Evolutionary conservation across 2,797 vertebrate genomes (phyloP).

Genomic region (Acanthurus tractus): DNA sequence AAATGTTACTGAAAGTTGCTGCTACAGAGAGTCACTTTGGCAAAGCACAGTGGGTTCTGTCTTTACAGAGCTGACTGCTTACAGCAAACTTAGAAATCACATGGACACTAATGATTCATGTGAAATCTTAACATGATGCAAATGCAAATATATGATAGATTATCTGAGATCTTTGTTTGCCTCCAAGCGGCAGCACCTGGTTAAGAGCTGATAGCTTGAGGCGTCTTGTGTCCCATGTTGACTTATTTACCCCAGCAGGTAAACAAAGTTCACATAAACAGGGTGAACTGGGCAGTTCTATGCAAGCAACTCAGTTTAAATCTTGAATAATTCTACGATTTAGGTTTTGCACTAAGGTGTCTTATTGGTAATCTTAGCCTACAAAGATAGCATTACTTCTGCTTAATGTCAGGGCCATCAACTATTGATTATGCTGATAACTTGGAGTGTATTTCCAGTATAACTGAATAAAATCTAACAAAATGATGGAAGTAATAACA

Average conservation of each 20-base stretch:
- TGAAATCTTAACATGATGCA: not conserved
- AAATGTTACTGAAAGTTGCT: conserved; percentile 3
- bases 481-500: not conserved
- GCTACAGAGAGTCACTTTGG: not conserved
- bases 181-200: not conserved
- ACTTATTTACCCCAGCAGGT: not conserved
- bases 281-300: not conserved
- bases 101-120: not conserved
- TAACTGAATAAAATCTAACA: not conserved
- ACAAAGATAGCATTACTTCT: not conserved
- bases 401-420: not conserved
- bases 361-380: not conserved
- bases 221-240: not conserved
- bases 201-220: no score
- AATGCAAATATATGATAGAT: not conserved
- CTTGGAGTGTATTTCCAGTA: not conserved
- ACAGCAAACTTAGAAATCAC: not conserved
- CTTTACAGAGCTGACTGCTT: not conserved
- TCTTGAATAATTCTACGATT: not conserved
- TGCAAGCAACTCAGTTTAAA: no score
- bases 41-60: not conserved
- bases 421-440: not conserved
- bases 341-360: not conserved
- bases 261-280: not conserved
- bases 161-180: not conserved